Conservation (phyloP, 2,888 invertebrate species). For the Odontothrips loti region DNA sequence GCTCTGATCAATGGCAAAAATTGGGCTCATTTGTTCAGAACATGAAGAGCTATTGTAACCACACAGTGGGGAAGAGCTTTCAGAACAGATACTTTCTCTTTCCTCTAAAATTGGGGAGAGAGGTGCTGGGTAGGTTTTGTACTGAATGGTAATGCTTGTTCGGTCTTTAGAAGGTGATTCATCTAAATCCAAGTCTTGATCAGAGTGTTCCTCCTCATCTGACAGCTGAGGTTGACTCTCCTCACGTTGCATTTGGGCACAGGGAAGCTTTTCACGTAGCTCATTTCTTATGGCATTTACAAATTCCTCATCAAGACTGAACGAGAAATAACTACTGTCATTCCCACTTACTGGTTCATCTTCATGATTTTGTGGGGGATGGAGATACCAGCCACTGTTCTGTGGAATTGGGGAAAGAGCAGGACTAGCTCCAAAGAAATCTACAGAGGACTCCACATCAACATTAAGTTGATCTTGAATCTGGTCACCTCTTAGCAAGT, state of each 20-base stretch:
- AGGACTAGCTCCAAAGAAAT: slow-evolving; percentile 32
- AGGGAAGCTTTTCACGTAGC: slow-evolving; percentile 62
- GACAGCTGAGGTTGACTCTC: slow-evolving; percentile 46
- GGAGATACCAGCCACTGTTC: slow-evolving; percentile 40
- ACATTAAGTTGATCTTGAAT: slow-evolving; percentile 19
- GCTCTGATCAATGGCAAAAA: slow-evolving; percentile 38
- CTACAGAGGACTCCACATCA: slow-evolving; percentile 33
- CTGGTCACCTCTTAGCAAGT: neutral
- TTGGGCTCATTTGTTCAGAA: slow-evolving; percentile 38
- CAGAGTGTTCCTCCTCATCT: slow-evolving; percentile 38
- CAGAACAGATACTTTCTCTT: slow-evolving; percentile 45
- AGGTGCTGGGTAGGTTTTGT: slow-evolving; percentile 56
- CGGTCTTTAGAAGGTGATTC: slow-evolving; percentile 33
- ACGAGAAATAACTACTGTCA: slow-evolving; percentile 54
- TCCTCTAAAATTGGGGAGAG: slow-evolving; percentile 61
- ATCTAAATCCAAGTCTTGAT: slow-evolving; percentile 29
- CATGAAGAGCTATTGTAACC: slow-evolving; percentile 34
- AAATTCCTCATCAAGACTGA: slow-evolving; percentile 64
- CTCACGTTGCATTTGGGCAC: slow-evolving; percentile 45
- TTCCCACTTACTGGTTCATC: slow-evolving; percentile 50
- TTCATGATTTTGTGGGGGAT: slow-evolving; percentile 39
- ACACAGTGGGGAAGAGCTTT: slow-evolving; percentile 38
- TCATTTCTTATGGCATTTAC: slow-evolving; percentile 67
- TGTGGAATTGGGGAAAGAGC: slow-evolving; percentile 3
- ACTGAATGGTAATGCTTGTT: slow-evolving; percentile 42